phyloP scores from a whole-genome alignment of 2,888 invertebrate genomes.

The Catocala sponsa region DNA sequence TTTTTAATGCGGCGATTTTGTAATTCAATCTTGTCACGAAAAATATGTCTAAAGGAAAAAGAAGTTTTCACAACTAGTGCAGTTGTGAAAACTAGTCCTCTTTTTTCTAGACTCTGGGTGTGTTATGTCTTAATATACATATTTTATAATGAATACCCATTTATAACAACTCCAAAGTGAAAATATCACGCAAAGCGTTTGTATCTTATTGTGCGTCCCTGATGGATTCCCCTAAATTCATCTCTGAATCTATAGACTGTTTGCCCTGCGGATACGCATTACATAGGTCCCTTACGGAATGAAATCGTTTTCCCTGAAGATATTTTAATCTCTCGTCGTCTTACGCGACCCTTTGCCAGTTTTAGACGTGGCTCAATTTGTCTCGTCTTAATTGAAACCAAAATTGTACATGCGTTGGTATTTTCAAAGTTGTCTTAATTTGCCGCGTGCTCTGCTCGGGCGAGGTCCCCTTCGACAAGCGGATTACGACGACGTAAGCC shows the following conservation, averaged over 20 bases:
- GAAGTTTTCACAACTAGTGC: no score
- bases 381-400: slow-evolving; percentile 51
- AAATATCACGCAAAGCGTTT: background rate
- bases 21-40: no score
- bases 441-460: slow-evolving; percentile 33
- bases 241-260: background rate
- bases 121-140: no score
- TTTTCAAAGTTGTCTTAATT: slow-evolving; percentile 52
- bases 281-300: slow-evolving; percentile 27
- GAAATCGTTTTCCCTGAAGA: slow-evolving; percentile 40
- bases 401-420: slow-evolving; percentile 45
- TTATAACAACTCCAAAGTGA: background rate
- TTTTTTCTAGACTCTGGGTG: no score
- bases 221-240: slow-evolving; percentile 2
- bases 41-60: no score
- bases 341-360: slow-evolving; percentile 36
- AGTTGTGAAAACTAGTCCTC: no score
- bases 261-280: background rate
- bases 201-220: background rate
- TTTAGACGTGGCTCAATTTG: slow-evolving; percentile 42
- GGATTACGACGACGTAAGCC: slow-evolving; percentile 66
- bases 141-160: no score
- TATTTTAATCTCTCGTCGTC: slow-evolving; percentile 44
- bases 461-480: slow-evolving; percentile 57
- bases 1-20: no score